Conservation (phyloP, 1,140 invertebrate species). For the Atta texana region DNA sequence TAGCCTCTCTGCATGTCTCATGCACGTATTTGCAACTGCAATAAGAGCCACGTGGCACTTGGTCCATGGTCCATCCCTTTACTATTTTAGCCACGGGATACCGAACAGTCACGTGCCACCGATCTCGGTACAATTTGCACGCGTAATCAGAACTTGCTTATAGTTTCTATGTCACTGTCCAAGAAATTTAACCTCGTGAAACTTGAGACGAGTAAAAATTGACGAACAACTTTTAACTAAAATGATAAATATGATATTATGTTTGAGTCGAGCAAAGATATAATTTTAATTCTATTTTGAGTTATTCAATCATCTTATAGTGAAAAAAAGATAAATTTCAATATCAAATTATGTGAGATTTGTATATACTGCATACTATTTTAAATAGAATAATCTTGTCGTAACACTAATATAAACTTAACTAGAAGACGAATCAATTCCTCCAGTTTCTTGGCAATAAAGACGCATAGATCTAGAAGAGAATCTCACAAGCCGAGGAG, state of each 20-base stretch:
- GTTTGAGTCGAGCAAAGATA: background rate
- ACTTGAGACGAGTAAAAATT: background rate
- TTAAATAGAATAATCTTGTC: background rate
- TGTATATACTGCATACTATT: background rate
- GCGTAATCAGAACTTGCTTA: constrained; percentile 37
- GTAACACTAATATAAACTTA: background rate
- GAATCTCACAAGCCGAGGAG: constrained; percentile 47
- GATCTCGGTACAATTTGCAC: constrained; percentile 52
- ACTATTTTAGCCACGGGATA: constrained; percentile 74
- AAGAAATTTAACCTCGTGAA: too few relatives aligned
- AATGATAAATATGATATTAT: background rate
- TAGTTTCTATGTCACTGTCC: background rate
- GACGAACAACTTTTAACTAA: background rate
- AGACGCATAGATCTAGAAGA: constrained; percentile 19
- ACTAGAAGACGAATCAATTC: constrained; percentile 16
- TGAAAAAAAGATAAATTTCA: background rate
- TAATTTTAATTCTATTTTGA: background rate
- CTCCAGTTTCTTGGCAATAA: constrained; percentile 21
- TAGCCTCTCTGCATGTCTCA: constrained; percentile 73
- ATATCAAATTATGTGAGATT: background rate
- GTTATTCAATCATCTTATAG: background rate
- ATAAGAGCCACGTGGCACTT: constrained; percentile 71
- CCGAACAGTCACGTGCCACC: constrained; percentile 66
- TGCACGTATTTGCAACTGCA: constrained; percentile 73
- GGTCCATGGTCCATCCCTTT: constrained; percentile 67